A percentile compares a stretch with the other conserved stretches of the same genome.
phyloP scores from a whole-genome alignment of 2,888 invertebrate species.

The Eristalis arbustorum region DNA sequence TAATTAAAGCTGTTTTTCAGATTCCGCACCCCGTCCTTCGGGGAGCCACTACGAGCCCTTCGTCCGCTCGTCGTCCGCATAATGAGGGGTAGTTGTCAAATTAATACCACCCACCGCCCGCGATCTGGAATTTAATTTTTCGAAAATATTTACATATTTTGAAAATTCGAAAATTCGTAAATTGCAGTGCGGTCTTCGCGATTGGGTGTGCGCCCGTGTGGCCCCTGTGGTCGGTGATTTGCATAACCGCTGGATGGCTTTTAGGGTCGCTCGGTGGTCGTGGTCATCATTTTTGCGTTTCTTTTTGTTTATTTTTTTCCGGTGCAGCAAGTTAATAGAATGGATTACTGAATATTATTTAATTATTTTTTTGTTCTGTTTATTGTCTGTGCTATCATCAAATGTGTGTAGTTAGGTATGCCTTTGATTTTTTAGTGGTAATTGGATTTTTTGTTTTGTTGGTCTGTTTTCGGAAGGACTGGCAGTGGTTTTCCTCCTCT shows the following conservation, averaged over 20 bases:
- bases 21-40: background rate
- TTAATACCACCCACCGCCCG: constrained; percentile 32
- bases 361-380: constrained; percentile 4
- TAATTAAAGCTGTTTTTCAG: constrained; percentile 48
- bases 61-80: constrained; percentile 30
- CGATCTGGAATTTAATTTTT: constrained; percentile 27
- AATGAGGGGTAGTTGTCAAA: constrained; percentile 52
- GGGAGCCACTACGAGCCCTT: no score
- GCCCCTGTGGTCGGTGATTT: constrained; percentile 28
- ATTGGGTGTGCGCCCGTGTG: no score
- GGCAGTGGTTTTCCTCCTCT: constrained; percentile 29
- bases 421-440: constrained; percentile 26
- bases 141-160: constrained; percentile 49
- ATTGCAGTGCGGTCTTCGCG: background rate
- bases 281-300: no score
- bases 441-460: constrained; percentile 16
- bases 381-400: constrained; percentile 10
- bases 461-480: background rate
- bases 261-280: background rate
- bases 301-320: background rate
- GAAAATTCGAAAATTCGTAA: background rate
- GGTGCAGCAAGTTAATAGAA: constrained; percentile 59
- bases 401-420: constrained; percentile 22
- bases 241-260: constrained; percentile 10
- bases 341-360: constrained; percentile 38